Percentiles rank a stretch among this genome's conserved stretches.
phyloP scores from a whole-genome alignment of 2,113 vertebrate genomes.

The Cinclus mexicanus region DNA sequence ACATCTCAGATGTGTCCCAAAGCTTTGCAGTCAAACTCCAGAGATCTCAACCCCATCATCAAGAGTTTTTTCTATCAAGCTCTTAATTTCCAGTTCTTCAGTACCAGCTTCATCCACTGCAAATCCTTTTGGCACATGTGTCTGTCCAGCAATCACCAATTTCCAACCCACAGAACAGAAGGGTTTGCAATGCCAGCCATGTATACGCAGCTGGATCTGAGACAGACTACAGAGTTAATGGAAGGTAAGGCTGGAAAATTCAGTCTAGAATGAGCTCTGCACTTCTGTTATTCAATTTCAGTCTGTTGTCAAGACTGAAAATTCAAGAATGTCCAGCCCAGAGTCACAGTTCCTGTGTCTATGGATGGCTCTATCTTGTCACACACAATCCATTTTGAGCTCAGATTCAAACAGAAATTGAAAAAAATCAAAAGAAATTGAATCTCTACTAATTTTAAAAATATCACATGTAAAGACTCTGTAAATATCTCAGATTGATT shows the following conservation, averaged over 20 bases:
- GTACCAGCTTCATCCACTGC: not conserved
- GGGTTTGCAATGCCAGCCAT: not conserved
- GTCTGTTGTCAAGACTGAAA: not conserved
- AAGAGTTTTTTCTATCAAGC: not conserved
- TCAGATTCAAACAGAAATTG: not conserved
- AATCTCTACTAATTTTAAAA: not conserved
- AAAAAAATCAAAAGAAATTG: not conserved
- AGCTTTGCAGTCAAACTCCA: not conserved
- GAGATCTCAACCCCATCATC: not conserved
- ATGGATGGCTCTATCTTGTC: not conserved
- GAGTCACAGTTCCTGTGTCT: rapidly evolving
- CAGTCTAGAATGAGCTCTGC: not conserved
- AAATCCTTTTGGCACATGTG: not conserved
- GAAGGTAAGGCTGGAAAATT: not conserved
- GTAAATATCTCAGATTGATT: not conserved
- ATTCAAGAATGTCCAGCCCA: not conserved
- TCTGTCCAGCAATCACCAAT: not conserved
- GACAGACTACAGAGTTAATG: not conserved
- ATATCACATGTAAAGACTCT: not conserved
- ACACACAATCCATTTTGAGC: not conserved
- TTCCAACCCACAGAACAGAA: not conserved
- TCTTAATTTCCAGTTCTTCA: not conserved
- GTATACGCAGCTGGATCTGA: not conserved
- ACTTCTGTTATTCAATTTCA: not conserved
- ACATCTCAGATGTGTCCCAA: not conserved